Base-by-base conservation (phyloP, 2,888 invertebrate genomes). In the Steinernema scapterisci region DNA sequence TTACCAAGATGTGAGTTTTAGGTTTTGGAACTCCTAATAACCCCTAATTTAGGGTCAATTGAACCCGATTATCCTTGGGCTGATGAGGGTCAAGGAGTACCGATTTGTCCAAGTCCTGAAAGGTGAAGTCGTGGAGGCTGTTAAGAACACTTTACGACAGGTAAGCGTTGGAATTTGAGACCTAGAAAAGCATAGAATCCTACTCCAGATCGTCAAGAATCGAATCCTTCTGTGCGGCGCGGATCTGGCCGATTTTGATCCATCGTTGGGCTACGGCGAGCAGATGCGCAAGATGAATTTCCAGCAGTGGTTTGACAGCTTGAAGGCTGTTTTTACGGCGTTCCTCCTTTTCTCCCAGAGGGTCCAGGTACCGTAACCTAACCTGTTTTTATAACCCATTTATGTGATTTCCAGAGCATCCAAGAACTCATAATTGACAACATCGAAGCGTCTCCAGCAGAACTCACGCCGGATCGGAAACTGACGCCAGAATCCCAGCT, bases 41-140 rank as follows among this genome's bases (percentile, higher is more conserved):
- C 27, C 31, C 27, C 73, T 13, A 13, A 48, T 85, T 31, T 91
- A 94, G 90, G 95, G 96, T 86, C 93, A 94, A 88, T 90, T 95
- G 76, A 91, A 93, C 70, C 93, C 93, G 75, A 93, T 95, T 81
- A 92, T 96, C 21, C 93, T 95, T 87, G 97, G 97, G 0, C 91
- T 97, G 87, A 90, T 97, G 75, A 91, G 95, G 63, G 92, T 94
- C 85, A 93, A 93, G 86, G 93, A 94, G 88, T 93, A 93, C 87
- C 92, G 93, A 79, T 97, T 97, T 88, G 91, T 97, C 75, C 94
- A 89, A 72, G 87, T 89, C 13, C 89, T 90, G 74, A 86, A 88
- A 89, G 92, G 93, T 84, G 97, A 97, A 90, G 93, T 95, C 25
- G 92, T 79, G 1, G 86, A 86, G 76, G 81, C 84, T 9, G 80